Conservation (phyloP, 2,888 invertebrate genomes). For the Cetonia aurata region DNA sequence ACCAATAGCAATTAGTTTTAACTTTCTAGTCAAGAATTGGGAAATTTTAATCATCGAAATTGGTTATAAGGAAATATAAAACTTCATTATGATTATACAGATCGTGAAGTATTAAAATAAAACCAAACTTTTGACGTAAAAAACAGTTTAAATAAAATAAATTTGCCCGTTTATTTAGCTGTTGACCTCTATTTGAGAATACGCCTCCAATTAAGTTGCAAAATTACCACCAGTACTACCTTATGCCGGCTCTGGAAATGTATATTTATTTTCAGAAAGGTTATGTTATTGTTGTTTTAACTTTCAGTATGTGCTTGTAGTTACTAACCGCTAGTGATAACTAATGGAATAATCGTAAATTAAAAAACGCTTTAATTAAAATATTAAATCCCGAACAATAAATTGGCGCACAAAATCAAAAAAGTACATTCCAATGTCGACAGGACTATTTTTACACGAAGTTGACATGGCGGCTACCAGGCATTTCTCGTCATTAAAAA, state of each 20-base stretch:
- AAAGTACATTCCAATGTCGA: conserved; percentile 59
- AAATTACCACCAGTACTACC: not conserved
- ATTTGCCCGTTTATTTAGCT: too few relatives aligned
- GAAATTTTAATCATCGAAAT: too few relatives aligned
- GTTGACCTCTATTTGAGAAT: too few relatives aligned
- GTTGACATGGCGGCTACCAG: conserved; percentile 63
- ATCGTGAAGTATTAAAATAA: too few relatives aligned
- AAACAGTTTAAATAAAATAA: too few relatives aligned
- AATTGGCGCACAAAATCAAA: conserved; percentile 48
- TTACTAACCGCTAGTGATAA: conserved; percentile 1
- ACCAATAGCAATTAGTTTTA: too few relatives aligned
- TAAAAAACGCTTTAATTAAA: conserved; percentile 18
- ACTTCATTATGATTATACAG: too few relatives aligned
- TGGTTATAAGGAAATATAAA: too few relatives aligned
- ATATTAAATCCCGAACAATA: conserved; percentile 28
- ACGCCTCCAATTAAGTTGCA: not conserved
- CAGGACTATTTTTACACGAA: conserved; percentile 64
- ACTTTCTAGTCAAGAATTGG: too few relatives aligned
- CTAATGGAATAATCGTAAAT: conserved; percentile 4
- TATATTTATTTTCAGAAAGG: conserved; percentile 33
- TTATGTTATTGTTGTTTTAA: conserved; percentile 25
- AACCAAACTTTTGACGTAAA: too few relatives aligned
- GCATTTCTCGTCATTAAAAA: conserved; percentile 58
- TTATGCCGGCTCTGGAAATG: conserved; percentile 12
- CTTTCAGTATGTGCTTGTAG: not conserved